Base-by-base conservation (phyloP, 2,888 invertebrate species). In the Toxonevra muliebris region DNA sequence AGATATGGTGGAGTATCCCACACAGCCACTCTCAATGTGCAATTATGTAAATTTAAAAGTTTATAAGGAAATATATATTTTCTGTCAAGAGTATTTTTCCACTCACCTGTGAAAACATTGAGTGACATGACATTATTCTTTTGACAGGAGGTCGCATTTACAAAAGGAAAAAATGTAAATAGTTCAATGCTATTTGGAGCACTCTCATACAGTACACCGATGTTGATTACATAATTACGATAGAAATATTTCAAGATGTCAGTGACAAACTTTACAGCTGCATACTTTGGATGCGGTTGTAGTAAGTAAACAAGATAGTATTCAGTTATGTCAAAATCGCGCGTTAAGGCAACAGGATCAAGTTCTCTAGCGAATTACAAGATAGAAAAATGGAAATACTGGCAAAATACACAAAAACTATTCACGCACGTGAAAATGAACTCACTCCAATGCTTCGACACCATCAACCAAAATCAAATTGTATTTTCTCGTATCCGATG, bases 1-100 rank as follows among this genome's bases (percentile, higher is more conserved):
- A 76, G 55, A 54, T 72, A 77, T 1, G 76, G 77, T 12, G 77
- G 76, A 2, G 66, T 61, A 54, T 76, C 53, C 74, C 74, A 76
- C 30, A 74, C 66, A 2, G 75, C 77, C 19, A 73, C 73, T 10
- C 17, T 62, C 0, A 77, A 50, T 0, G 74, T 50, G 17, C 77
- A 76, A 11, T 48, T 57, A 9, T 71, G 63, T 17, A 77, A 60
- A 62, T 75, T 66, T 1, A 9, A 1, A 1, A 75, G 19, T 60
- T 77, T 77, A 2, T 65, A 48, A 0, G 76, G 77, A 50, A 73
- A 77, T 41, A 76, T 72, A 5, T 64, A 9, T 2, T n/a, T n/a
- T n/a, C 40, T 40, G 1, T 10, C 55, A 20, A 66, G n/a, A 8
- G 69, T 57, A 7, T 61, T 20, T 9, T 12, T 20, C 73, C 74